These are phyloP conservation scores for Corythornis cristatus DNA, from an alignment of 2,113 vertebrate species.

Conservation along the genomic window DNA sequence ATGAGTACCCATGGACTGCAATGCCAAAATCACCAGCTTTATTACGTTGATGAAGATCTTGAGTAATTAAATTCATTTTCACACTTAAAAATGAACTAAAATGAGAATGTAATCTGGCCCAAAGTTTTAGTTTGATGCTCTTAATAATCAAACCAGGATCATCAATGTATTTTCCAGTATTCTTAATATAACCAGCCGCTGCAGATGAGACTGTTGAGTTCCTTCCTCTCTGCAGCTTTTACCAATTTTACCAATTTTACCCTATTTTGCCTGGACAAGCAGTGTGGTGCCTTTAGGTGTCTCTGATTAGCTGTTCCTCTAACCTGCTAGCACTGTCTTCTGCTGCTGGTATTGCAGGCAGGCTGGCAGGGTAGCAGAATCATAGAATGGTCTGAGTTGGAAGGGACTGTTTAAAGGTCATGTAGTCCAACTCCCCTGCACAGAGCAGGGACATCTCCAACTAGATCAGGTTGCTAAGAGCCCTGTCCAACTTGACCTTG, in stretches of 20 bases:
- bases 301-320: neutral
- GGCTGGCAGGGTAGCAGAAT: neutral
- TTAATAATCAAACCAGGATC: neutral
- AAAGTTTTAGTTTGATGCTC: slow-evolving; percentile 13
- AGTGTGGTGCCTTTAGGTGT: neutral
- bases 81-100: slow-evolving; percentile 10
- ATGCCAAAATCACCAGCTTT: slow-evolving; percentile 43
- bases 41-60: neutral
- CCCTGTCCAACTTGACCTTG: neutral
- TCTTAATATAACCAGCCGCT: neutral
- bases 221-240: neutral
- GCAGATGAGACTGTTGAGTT: neutral
- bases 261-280: neutral
- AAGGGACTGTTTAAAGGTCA: neutral
- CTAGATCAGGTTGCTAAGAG: neutral
- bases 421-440: neutral
- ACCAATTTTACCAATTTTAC: neutral
- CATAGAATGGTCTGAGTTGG: neutral
- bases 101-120: slow-evolving; percentile 14
- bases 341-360: neutral
- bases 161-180: neutral
- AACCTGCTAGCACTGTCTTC: neutral
- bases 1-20: neutral
- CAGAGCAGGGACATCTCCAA: neutral
- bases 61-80: slow-evolving; percentile 26